phyloP scores from a whole-genome alignment of 2,888 invertebrate species.

The Eremobia ochroleuca region DNA sequence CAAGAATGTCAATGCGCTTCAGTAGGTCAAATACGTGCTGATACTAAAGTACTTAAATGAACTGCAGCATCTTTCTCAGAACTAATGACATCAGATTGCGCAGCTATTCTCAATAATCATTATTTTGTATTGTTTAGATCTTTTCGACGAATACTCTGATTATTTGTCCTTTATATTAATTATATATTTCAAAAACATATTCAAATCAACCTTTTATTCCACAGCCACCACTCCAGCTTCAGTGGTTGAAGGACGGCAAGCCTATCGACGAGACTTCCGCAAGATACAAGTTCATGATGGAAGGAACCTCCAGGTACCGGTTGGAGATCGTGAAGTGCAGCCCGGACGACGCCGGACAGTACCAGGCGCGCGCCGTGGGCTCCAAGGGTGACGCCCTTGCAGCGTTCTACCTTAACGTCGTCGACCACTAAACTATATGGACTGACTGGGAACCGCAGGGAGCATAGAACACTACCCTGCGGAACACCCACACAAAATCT shows the following conservation, averaged over 20 bases:
- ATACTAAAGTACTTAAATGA: constrained; percentile 21
- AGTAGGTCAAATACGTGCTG: constrained; percentile 43
- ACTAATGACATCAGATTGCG: constrained; percentile 30
- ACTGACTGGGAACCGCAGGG: constrained; percentile 76
- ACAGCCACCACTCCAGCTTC: constrained; percentile 92
- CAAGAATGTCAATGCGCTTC: background rate
- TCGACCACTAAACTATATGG: constrained; percentile 81
- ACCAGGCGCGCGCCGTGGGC: constrained; percentile 96
- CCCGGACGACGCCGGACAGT: constrained; percentile 96
- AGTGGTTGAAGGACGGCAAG: constrained; percentile 98
- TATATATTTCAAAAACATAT: background rate
- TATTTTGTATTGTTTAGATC: constrained; percentile 1
- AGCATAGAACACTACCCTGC: constrained; percentile 77
- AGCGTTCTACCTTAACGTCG: constrained; percentile 97
- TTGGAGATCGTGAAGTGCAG: constrained; percentile 94
- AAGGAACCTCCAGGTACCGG: constrained; percentile 95
- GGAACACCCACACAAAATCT: constrained; percentile 72
- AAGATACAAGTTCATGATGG: constrained; percentile 95
- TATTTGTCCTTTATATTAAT: background rate
- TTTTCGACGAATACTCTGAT: constrained; percentile 7
- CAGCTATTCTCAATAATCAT: background rate
- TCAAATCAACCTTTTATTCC: constrained; percentile 32
- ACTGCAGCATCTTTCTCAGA: constrained; percentile 42
- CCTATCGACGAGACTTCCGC: constrained; percentile 95
- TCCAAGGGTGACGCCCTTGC: constrained; percentile 96